Conservation (phyloP, 2,113 vertebrate genomes). For the Sceloporus undulatus region DNA sequence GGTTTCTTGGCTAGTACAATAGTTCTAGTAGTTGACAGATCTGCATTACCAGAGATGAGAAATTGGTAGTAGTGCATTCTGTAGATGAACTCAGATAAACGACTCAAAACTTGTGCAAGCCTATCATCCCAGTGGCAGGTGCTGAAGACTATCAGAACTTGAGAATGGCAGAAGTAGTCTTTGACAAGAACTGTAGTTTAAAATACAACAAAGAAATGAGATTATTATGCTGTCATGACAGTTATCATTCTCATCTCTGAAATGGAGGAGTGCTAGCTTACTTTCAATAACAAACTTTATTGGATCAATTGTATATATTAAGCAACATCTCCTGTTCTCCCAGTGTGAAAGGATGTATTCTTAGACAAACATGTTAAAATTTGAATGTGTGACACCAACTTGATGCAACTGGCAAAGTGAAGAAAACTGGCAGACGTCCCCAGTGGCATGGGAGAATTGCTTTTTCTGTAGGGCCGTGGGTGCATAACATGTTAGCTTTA, state of each 20-base stretch:
- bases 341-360: conserved; percentile 13
- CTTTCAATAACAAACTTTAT: conserved; percentile 41
- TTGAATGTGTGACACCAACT: background rate
- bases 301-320: conserved; percentile 29
- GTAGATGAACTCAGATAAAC: background rate
- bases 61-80: background rate
- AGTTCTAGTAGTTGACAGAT: conserved; percentile 50
- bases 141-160: background rate
- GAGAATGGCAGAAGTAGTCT: conserved; percentile 24
- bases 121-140: conserved; percentile 13
- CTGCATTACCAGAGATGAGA: conserved; percentile 1
- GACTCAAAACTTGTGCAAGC: conserved; percentile 6
- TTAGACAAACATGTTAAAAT: background rate
- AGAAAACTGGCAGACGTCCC: background rate
- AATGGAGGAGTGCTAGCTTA: conserved; percentile 17
- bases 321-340: conserved; percentile 25
- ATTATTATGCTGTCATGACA: conserved; percentile 6
- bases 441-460: background rate
- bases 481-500: background rate
- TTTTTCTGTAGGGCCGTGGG: fast-evolving
- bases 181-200: conserved; percentile 36
- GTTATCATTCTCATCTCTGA: conserved; percentile 14
- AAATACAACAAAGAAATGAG: conserved; percentile 31
- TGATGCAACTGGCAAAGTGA: conserved; percentile 11
- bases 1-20: conserved; percentile 34